phyloP scores from a whole-genome alignment of 2,113 vertebrate genomes.

The Erythrocercus mccallii region DNA sequence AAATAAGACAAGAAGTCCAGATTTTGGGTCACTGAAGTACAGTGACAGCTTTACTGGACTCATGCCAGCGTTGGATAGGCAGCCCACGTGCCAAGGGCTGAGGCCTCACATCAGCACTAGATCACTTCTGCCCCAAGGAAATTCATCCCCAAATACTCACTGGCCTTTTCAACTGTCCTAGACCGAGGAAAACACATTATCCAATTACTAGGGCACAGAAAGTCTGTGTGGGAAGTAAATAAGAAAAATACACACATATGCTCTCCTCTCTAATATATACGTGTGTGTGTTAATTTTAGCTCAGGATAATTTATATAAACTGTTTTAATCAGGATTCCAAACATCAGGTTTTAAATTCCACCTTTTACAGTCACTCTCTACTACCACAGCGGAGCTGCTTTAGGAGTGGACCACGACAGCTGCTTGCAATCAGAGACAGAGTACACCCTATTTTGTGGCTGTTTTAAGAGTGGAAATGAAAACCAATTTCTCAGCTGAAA shows the following conservation, averaged over 20 bases:
- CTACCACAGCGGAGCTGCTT: background rate
- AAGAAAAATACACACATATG: background rate
- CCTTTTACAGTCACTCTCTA: background rate
- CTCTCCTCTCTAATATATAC: background rate
- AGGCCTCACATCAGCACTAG: background rate
- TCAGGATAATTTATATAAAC: background rate
- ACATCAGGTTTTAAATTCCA: background rate
- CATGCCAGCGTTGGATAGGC: background rate
- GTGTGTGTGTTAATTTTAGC: background rate
- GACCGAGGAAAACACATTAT: background rate
- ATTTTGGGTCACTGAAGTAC: background rate
- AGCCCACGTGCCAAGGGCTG: background rate
- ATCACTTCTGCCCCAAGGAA: background rate
- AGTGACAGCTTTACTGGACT: background rate
- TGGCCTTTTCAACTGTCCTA: background rate
- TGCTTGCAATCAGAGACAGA: constrained; percentile 27
- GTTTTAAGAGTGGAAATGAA: constrained; percentile 54
- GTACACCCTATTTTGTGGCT: background rate
- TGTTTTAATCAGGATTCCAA: background rate
- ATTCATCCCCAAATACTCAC: background rate
- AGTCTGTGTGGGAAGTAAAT: background rate
- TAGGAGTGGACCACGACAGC: background rate
- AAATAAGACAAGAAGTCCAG: background rate
- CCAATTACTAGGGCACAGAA: background rate
- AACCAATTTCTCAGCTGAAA: constrained; percentile 50